A percentile compares a stretch with the other conserved stretches of the same genome.
Conservation (phyloP, 2,797 vertebrate species). For the Pristis pectinata region DNA sequence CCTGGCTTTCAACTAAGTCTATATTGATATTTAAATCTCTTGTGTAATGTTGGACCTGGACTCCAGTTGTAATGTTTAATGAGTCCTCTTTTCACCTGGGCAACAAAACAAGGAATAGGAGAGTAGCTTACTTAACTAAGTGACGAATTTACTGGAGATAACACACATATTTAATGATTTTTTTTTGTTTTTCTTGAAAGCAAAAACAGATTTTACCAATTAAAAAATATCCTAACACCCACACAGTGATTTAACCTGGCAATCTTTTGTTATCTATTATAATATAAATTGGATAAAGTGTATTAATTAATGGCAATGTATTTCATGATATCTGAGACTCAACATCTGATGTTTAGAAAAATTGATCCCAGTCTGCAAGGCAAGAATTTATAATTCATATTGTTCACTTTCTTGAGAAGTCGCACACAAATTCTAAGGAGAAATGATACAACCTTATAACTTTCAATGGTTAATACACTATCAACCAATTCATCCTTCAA, state of each 20-base stretch:
- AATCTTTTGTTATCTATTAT: background rate
- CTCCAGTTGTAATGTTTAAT: background rate
- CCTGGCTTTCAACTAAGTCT: background rate
- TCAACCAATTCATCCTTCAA: background rate
- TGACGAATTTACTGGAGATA: background rate
- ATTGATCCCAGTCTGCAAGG: background rate
- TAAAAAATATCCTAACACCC: too few species aligned
- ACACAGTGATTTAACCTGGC: background rate
- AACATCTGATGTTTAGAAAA: background rate
- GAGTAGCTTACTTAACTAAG: background rate
- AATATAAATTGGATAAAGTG: background rate
- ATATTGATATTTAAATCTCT: background rate
- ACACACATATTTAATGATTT: background rate
- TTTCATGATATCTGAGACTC: background rate
- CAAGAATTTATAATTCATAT: background rate
- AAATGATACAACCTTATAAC: background rate
- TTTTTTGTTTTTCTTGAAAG: background rate
- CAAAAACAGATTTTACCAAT: too few species aligned
- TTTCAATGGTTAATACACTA: background rate
- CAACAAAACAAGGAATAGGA: background rate
- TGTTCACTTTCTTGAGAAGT: background rate
- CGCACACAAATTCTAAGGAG: background rate
- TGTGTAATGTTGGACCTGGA: background rate
- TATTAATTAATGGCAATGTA: background rate
- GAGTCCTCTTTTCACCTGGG: background rate